Base-by-base conservation (phyloP, 2,888 invertebrate genomes). In the Omphaloscelis lunosa region DNA sequence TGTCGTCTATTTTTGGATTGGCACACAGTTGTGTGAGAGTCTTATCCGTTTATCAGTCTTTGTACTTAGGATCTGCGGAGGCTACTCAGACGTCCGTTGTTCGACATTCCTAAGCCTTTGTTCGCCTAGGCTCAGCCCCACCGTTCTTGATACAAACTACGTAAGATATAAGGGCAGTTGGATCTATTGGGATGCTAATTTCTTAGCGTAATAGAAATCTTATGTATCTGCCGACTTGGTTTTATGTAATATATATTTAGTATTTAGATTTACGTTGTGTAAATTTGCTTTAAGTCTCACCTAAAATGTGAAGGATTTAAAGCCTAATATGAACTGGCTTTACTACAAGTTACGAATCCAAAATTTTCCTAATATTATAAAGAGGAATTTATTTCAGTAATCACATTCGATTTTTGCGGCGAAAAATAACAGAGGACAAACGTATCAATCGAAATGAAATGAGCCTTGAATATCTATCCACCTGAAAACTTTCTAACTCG, bases 1-100 rank as follows among this genome's bases (percentile, higher is more conserved):
- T 29, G n/a, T 59, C 15, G 41, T 75, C 71, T 51, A 65, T 72
- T 75, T 81, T 82, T 68, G 69, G 48, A 23, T 51, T 23, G 23
- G 6, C 12, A 27, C 34, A 61, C 58, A 69, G 83, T 59, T 39
- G 56, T 72, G 68, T 77, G 67, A 34, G 41, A 45, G 75, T 75
- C 68, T 79, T 80, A 86, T 81, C 83, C 74, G 72, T 83, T 83
- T 82, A 74, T 73, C 74, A 76, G 81, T 78, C 68, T 86, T 86
- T 86, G 83, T 86, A 61, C 83, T 80, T 81, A 70, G 81, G 79
- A 76, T 86, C 62, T 73, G 62, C 62, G 62, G 59, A 75, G 62
- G 61, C 63, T 71, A 56, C 58, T 67, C 67, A 79, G 71, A 83
- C 39, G 82, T 73, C 66, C 53, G 79, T 74, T 62, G 68, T 66